phyloP scores from a whole-genome alignment of 2,113 vertebrate genomes.

The Tragelaphus strepsiceros region DNA sequence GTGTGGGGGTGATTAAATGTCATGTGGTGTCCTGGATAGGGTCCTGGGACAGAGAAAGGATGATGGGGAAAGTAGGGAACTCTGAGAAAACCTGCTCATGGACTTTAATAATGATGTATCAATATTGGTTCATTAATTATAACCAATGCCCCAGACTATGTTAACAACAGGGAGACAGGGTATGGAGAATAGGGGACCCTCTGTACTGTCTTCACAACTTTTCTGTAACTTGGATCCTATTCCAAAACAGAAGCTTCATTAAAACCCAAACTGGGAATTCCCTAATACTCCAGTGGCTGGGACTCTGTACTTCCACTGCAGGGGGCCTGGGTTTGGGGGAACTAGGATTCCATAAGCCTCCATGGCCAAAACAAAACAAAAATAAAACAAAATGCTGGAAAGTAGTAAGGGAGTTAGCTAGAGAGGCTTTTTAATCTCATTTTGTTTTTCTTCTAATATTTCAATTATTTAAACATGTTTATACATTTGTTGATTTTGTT shows the following conservation, averaged over 20 bases:
- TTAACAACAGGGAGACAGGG: background rate
- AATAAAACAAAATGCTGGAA: background rate
- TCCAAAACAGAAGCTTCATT: background rate
- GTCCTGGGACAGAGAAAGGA: background rate
- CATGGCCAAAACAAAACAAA: background rate
- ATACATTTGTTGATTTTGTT: background rate
- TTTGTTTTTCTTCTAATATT: background rate
- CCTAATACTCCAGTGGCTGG: background rate
- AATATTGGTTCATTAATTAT: background rate
- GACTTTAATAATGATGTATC: background rate
- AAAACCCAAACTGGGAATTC: background rate
- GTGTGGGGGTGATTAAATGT: background rate
- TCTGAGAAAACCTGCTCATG: background rate
- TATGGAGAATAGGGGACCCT: background rate
- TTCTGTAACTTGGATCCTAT: background rate
- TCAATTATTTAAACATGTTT: background rate
- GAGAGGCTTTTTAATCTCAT: background rate
- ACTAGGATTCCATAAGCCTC: background rate
- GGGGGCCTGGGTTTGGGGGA: background rate
- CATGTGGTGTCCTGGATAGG: background rate
- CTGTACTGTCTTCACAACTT: background rate
- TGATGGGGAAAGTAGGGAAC: background rate
- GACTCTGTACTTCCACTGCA: background rate
- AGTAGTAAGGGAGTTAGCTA: background rate
- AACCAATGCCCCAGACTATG: background rate